Evolutionary conservation across 2,113 vertebrate genomes (phyloP).

Genomic region (Salvelinus sp.): DNA sequence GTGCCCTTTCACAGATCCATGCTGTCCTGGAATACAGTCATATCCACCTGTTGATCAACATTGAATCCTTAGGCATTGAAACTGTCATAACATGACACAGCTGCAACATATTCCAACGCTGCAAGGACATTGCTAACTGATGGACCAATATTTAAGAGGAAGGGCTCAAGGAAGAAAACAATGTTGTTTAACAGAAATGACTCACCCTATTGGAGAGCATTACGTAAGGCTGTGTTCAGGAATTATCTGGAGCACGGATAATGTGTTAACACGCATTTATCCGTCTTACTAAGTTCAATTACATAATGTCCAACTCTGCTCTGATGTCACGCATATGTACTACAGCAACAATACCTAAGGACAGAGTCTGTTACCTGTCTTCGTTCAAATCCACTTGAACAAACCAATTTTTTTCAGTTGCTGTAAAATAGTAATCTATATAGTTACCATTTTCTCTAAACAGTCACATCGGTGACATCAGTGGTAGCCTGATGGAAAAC

Average conservation of each 20-base stretch:
- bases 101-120: background rate
- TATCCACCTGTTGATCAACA: background rate
- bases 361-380: background rate
- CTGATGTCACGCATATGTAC: background rate
- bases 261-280: constrained; percentile 49
- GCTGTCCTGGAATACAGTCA: background rate
- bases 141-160: too few relatives aligned
- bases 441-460: background rate
- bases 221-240: constrained; percentile 26
- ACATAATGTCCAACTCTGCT: constrained; percentile 29
- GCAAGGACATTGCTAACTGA: background rate
- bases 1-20: background rate
- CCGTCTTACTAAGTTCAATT: constrained; percentile 48
- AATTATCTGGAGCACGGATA: constrained; percentile 42
- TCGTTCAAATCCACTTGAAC: background rate
- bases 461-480: background rate
- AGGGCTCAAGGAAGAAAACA: background rate
- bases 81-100: background rate
- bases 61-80: background rate
- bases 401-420: background rate
- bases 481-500: background rate
- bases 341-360: too few relatives aligned
- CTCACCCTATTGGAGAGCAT: constrained; percentile 26
- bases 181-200: constrained; percentile 6
- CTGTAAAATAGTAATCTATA: background rate